Conservation (phyloP, 92 coral and sea anemone genomes). For the Epizoanthus stellaris region DNA sequence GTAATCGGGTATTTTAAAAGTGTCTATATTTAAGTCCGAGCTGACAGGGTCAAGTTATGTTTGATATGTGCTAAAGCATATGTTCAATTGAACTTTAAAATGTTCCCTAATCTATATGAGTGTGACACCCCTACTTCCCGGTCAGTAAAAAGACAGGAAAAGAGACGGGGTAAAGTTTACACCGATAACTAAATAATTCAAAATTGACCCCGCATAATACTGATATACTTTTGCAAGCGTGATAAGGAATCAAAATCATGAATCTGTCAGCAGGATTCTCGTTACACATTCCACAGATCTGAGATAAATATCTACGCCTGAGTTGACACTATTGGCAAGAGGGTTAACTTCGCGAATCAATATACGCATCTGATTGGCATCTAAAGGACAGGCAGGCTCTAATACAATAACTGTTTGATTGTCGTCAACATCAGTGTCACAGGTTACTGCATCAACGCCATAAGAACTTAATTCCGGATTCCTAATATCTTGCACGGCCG, state of each 20-base stretch:
- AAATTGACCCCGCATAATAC: too few relatives aligned
- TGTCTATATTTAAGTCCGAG: too few relatives aligned
- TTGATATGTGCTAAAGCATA: too few relatives aligned
- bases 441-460: conserved; percentile 19
- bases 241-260: conserved; percentile 7
- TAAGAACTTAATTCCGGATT: conserved; percentile 41
- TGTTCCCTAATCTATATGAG: too few relatives aligned
- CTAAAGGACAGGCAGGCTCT: conserved; percentile 58
- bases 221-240: too few relatives aligned
- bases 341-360: conserved; percentile 52
- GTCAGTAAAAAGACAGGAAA: too few relatives aligned
- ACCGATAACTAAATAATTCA: too few relatives aligned
- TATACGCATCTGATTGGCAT: conserved; percentile 33
- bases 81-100: too few relatives aligned
- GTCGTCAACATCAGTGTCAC: conserved; percentile 31
- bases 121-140: too few relatives aligned
- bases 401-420: conserved; percentile 43
- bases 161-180: too few relatives aligned
- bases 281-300: conserved; percentile 51
- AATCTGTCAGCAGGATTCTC: conserved; percentile 21
- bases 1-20: too few relatives aligned
- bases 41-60: too few relatives aligned
- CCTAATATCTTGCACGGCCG: conserved; percentile 58
- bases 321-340: conserved; percentile 54
- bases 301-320: conserved; percentile 60